Evolutionary conservation across 2,113 vertebrate species (phyloP).

Genomic region (Carollia perspicillata): DNA sequence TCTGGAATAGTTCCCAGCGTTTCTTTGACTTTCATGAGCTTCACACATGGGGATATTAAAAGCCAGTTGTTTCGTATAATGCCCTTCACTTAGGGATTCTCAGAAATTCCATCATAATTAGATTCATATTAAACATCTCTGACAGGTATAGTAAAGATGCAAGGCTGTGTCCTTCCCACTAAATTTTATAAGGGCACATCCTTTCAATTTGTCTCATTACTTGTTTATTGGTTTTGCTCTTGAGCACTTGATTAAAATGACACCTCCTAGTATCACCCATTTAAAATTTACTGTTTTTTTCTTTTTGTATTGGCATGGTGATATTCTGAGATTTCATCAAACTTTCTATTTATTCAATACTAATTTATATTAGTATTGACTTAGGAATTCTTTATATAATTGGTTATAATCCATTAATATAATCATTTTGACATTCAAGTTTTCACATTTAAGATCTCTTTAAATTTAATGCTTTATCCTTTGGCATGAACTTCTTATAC

Average conservation of each 20-base stretch:
- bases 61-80: neutral
- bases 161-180: neutral
- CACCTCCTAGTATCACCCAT: neutral
- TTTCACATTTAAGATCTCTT: neutral
- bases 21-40: neutral
- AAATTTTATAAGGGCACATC: neutral
- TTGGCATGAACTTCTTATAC: neutral
- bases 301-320: neutral
- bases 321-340: neutral
- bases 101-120: constrained; percentile 35
- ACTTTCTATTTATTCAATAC: neutral
- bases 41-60: neutral
- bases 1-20: neutral
- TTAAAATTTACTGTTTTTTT: neutral
- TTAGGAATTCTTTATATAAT: neutral
- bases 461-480: neutral
- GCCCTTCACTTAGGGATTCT: neutral
- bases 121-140: neutral
- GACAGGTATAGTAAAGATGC: neutral
- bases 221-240: neutral
- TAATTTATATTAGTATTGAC: neutral
- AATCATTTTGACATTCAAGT: neutral
- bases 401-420: neutral
- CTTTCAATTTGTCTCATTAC: neutral
- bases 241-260: neutral